A percentile compares a stretch with the other conserved stretches of the same genome.
phyloP scores from a whole-genome alignment of 2,888 invertebrate species.

The Altica lythri region DNA sequence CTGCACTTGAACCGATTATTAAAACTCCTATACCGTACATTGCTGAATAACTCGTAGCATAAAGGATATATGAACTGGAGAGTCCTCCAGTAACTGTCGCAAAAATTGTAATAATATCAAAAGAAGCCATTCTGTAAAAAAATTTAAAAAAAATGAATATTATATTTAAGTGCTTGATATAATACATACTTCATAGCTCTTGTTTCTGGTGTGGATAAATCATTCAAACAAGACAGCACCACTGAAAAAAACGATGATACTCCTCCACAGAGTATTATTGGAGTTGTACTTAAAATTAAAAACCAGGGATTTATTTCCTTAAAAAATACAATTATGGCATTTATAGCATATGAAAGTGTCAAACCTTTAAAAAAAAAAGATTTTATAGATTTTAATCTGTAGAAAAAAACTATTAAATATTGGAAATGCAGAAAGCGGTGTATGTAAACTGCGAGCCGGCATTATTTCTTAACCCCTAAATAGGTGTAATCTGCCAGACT shows the following conservation, averaged over 20 bases:
- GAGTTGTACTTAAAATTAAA: neutral
- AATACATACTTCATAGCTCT: conserved; percentile 6
- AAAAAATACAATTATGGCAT: neutral
- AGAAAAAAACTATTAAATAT: neutral
- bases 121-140: conserved; percentile 11
- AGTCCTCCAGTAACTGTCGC: neutral
- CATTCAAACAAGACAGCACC: conserved; percentile 3
- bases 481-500: neutral
- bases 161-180: neutral
- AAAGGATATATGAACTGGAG: conserved; percentile 3
- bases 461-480: neutral
- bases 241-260: conserved; percentile 2
- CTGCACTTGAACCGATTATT: neutral
- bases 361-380: conserved; percentile 3
- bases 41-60: conserved; percentile 13
- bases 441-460: neutral
- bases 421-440: neutral
- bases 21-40: neutral
- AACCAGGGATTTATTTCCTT: conserved; percentile 12
- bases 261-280: conserved; percentile 1
- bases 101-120: conserved; percentile 4
- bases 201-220: conserved; percentile 1
- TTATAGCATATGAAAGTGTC: neutral
- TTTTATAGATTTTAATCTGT: neutral
- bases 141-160: too few species aligned